Evolutionary conservation across 2,888 invertebrate genomes (phyloP).

Genomic region (Ophion slaviceki): DNA sequence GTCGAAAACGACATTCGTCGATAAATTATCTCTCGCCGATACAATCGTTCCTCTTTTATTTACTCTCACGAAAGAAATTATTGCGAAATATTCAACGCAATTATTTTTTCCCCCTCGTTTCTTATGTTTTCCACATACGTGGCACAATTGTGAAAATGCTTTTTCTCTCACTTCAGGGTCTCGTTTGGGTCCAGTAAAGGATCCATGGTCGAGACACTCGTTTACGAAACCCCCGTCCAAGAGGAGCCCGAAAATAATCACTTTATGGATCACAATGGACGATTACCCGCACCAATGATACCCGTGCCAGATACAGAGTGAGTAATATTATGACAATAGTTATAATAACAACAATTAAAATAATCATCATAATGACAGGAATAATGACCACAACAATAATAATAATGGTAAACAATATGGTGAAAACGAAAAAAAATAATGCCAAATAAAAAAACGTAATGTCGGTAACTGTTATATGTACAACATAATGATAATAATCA

Average conservation of each 20-base stretch:
- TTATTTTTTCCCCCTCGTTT: background rate
- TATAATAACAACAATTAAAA: background rate
- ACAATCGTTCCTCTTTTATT: background rate
- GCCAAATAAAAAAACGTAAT: no score
- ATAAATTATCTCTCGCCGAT: slow-evolving; percentile 31
- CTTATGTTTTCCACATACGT: background rate
- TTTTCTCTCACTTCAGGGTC: slow-evolving; percentile 87
- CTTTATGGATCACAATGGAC: slow-evolving; percentile 81
- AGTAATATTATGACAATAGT: slow-evolving; percentile 69
- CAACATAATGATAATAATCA: background rate
- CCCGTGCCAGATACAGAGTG: slow-evolving; percentile 82
- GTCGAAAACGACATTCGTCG: background rate
- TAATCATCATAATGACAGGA: background rate
- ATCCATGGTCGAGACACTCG: slow-evolving; percentile 96
- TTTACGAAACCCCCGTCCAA: slow-evolving; percentile 92
- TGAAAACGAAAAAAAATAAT: no score
- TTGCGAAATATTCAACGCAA: background rate
- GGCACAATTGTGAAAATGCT: background rate
- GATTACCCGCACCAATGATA: slow-evolving; percentile 78
- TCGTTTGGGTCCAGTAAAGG: slow-evolving; percentile 97
- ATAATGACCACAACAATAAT: background rate
- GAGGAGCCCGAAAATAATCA: slow-evolving; percentile 91
- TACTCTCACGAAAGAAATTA: background rate
- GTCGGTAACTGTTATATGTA: no score
- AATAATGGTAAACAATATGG: background rate